Evolutionary conservation across 2,797 vertebrate species (phyloP).

Genomic region (Salarias fasciatus): DNA sequence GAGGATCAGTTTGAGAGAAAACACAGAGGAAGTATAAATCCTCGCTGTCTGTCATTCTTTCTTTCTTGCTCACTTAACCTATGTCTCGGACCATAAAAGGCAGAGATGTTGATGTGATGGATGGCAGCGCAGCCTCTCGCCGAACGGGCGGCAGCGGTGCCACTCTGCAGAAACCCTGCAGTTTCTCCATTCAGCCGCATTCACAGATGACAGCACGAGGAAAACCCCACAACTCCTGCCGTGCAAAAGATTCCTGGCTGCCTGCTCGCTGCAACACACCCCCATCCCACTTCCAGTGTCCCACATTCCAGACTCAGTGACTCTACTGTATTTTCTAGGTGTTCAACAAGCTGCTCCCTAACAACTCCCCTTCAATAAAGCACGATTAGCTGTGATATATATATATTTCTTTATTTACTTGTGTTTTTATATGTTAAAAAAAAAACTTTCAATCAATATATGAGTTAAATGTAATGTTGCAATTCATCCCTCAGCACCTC

Average conservation of each 20-base stretch:
- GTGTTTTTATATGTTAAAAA: no score
- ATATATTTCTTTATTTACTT: no score
- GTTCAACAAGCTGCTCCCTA: constrained; percentile 60
- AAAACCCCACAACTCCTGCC: constrained; percentile 52
- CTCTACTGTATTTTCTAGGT: constrained; percentile 56
- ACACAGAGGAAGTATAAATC: constrained; percentile 15
- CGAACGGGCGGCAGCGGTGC: constrained; percentile 51
- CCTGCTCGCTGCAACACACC: constrained; percentile 21
- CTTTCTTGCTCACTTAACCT: constrained; percentile 7
- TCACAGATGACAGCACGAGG: constrained; percentile 56
- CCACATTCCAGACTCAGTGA: constrained; percentile 46
- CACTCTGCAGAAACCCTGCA: constrained; percentile 52
- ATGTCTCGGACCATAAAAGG: constrained; percentile 68
- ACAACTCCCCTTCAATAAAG: no score
- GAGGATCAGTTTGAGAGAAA: constrained; percentile 15
- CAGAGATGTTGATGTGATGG: constrained; percentile 60
- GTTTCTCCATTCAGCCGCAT: constrained; percentile 64
- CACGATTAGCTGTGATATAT: no score
- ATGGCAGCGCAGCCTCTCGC: constrained; percentile 50
- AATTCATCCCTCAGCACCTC: constrained; percentile 37
- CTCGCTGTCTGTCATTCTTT: constrained; percentile 3
- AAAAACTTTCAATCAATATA: no score
- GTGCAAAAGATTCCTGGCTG: constrained; percentile 56
- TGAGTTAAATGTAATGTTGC: constrained; percentile 34
- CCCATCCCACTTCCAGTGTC: constrained; percentile 15